Conservation (phyloP, 2,113 vertebrate species). For the Myanophis thanlyinensis region DNA sequence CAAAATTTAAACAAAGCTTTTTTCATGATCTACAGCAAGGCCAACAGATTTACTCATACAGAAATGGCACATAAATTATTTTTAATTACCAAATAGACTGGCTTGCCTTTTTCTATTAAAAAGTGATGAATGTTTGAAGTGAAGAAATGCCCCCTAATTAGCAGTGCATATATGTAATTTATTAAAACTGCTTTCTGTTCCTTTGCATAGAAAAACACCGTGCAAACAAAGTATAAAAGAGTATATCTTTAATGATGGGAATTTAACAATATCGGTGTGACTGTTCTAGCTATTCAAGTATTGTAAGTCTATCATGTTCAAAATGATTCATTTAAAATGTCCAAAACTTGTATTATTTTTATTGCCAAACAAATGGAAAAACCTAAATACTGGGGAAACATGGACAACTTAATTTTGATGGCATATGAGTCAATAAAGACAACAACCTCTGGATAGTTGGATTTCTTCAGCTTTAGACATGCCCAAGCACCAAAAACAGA, state of each 20-base stretch:
- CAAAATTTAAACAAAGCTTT: constrained; percentile 61
- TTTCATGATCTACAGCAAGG: constrained; percentile 50
- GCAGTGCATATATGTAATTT: constrained; percentile 51
- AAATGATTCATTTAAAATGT: neutral
- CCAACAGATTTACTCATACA: constrained; percentile 5
- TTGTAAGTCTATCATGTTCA: neutral
- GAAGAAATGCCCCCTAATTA: neutral
- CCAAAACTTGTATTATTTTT: neutral
- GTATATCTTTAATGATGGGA: neutral
- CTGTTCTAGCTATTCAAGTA: neutral
- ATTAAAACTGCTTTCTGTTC: constrained; percentile 57
- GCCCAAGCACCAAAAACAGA: neutral
- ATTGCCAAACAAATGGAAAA: neutral
- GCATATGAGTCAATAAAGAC: neutral
- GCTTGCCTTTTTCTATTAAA: constrained; percentile 19
- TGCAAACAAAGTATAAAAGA: constrained; percentile 37
- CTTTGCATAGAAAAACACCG: constrained; percentile 54
- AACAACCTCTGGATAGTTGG: neutral
- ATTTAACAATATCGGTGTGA: neutral
- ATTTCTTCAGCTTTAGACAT: neutral
- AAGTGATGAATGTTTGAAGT: constrained; percentile 37
- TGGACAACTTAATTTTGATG: neutral
- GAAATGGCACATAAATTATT: constrained; percentile 54
- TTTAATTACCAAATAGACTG: constrained; percentile 60
- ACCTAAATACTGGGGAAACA: neutral